Base-by-base conservation (phyloP, 2,797 vertebrate species). In the Amblyraja radiata region DNA sequence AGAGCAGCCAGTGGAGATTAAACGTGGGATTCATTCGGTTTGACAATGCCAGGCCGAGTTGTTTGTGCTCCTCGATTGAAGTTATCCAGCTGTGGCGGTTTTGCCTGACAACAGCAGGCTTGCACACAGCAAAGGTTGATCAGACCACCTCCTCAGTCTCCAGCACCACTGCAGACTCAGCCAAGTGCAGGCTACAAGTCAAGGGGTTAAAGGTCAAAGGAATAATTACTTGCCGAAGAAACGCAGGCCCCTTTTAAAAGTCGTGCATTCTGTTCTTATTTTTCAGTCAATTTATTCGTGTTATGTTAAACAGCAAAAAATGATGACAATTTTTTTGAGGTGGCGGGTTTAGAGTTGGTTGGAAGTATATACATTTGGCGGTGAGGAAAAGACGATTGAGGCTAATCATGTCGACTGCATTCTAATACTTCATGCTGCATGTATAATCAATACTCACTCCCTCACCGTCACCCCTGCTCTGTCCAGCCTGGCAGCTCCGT, bases 1-100 rank as follows among this genome's bases (percentile, higher is more conserved):
- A 61, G 81, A 84, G 81, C 81, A 84, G 81, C 81, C 81, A 61
- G 54, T 28, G 84, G n/a, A 88, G 63, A 68, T 68, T 21, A 36
- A 63, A 88, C 10, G 8, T 36, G 61, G n/a, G n/a, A 68, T 32
- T 61, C n/a, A 68, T 23, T 88, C 14, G n/a, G 61, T n/a, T 88
- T 68, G 84, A 68, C 1, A 88, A 36, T 32, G 63, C 84, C n/a
- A 88, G 63, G 84, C 14, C 61, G 21, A 36, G 21, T 3, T 65
- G 84, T 88, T 88, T n/a, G n/a, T 16, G 21, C 28, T 32, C 6
- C 7, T 6, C 16, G 58, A 16, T 18, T 88, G 61, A 88, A 88
- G 84, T 88, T 68, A 68, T 14, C 84, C 84, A 88, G 61, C 84
- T 88, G 84, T 88, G 84, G 58, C 9, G 32, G n/a, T 18, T 36